Conservation (phyloP, 2,113 vertebrate species). For the Noctilio leporinus region DNA sequence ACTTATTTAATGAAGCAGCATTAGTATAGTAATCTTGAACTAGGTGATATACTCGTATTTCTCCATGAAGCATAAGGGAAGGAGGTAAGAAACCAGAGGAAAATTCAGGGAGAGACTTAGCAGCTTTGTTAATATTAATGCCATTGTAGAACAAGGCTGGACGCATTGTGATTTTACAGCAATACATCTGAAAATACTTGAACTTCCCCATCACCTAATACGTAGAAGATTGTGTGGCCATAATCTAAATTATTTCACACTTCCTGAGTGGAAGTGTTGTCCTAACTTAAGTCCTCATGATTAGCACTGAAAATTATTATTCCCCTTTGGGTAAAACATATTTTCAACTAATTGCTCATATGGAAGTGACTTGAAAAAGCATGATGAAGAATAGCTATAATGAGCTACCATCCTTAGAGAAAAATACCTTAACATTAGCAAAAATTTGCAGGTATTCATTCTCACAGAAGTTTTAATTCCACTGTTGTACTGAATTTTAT, state of each 20-base stretch:
- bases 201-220: neutral
- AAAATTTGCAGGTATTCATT: neutral
- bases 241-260: neutral
- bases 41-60: neutral
- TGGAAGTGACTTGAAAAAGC: neutral
- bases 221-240: neutral
- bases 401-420: neutral
- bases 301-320: neutral
- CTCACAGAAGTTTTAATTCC: neutral
- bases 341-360: neutral
- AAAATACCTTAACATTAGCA: neutral
- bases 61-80: neutral
- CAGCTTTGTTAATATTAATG: slow-evolving; percentile 5
- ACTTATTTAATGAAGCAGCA: neutral
- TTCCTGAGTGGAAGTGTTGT: neutral
- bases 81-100: neutral
- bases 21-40: slow-evolving; percentile 19
- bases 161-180: neutral
- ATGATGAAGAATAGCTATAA: neutral
- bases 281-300: slow-evolving; percentile 21
- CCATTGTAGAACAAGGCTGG: neutral
- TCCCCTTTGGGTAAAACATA: neutral
- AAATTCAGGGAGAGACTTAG: neutral
- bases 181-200: neutral
- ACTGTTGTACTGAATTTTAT: neutral